Percentiles rank a stretch among this genome's conserved stretches.
Evolutionary conservation across 2,888 invertebrate genomes (phyloP).

Genomic region (Leptinotarsa haldemani): DNA sequence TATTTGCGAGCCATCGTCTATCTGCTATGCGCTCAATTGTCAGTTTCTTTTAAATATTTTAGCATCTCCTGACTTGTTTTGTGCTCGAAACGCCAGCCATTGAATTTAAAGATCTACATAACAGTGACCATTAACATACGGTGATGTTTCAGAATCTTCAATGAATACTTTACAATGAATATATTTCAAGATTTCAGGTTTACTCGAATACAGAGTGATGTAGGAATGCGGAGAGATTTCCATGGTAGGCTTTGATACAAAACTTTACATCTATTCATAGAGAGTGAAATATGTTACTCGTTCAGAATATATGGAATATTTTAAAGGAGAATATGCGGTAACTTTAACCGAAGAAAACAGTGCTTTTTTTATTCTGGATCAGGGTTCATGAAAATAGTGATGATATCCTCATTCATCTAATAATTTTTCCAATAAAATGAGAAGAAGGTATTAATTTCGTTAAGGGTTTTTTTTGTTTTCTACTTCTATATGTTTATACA

Average conservation of each 20-base stretch:
- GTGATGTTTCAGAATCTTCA: constrained; percentile 44
- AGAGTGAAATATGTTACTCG: neutral
- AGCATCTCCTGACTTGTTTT: constrained; percentile 47
- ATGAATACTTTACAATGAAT: constrained; percentile 44
- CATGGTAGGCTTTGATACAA: neutral
- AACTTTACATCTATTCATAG: neutral
- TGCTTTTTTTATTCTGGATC: too few relatives aligned
- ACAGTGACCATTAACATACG: constrained; percentile 46
- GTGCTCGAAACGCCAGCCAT: constrained; percentile 47
- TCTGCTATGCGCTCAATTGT: constrained; percentile 47
- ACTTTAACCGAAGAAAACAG: too few relatives aligned
- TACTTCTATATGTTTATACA: too few relatives aligned
- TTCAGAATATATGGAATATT: too few relatives aligned
- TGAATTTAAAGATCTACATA: constrained; percentile 48
- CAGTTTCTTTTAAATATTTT: constrained; percentile 48
- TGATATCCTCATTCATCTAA: too few relatives aligned
- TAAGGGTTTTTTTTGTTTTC: too few relatives aligned
- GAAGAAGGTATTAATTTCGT: too few relatives aligned
- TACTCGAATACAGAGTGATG: constrained; percentile 19
- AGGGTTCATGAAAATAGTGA: too few relatives aligned
- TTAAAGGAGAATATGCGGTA: too few relatives aligned
- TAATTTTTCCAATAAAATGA: too few relatives aligned
- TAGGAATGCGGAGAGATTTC: constrained; percentile 4
- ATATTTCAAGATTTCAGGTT: constrained; percentile 27
- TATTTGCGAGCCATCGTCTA: constrained; percentile 58